Evolutionary conservation across 2,797 vertebrate species (phyloP), one percentile per base, ranked within the genome.

Genomic region (Pseudocheirus occidentalis): DNA sequence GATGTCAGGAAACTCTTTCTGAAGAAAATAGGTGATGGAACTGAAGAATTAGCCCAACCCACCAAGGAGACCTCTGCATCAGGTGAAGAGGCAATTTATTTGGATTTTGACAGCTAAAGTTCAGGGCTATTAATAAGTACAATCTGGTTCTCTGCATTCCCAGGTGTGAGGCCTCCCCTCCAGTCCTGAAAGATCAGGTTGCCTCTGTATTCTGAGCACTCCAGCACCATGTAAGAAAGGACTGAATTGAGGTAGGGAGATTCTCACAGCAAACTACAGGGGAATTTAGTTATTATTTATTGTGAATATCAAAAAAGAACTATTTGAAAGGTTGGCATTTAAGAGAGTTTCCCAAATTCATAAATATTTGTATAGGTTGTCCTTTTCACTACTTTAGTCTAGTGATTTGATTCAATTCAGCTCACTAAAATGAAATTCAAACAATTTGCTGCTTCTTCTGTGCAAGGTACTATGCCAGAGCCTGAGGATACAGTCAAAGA

Each of bases 181-280:
- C 73, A 87, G 73, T 50, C 73, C 73, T 87, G 73, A 87, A 50
- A 87, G 73, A 87, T 87, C 73, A 87, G 73, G 40, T 87, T 87
- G 73, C 24, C 73, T 24, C 40, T 50, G 73, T 87, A 87, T 73
- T 73, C 62, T 21, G 34, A 73, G 34, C 14, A 34, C 34, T 40
- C 62, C 34, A 73, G 62, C 34, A 73, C 62, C 62, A 73, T 5
- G 62, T 34, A 73, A 73, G 62, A 16, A 18, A 73, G 34, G 5
- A 73, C 34, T 73, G 16, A 16, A 21, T 14, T 14, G 34, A 7
- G 34, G 34, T 34, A 14, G 31, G 34, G 73, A 81, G 40, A 27
- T 24, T 81, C 40, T 27, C 73, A 46, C 12, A 81, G 40, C 40
- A 46, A 81, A 40, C 5, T 40, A 73, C n/a, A 73, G 34, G 66